Evolutionary conservation across 2,113 vertebrate species (phyloP).

Genomic region (Blennius ocellaris): DNA sequence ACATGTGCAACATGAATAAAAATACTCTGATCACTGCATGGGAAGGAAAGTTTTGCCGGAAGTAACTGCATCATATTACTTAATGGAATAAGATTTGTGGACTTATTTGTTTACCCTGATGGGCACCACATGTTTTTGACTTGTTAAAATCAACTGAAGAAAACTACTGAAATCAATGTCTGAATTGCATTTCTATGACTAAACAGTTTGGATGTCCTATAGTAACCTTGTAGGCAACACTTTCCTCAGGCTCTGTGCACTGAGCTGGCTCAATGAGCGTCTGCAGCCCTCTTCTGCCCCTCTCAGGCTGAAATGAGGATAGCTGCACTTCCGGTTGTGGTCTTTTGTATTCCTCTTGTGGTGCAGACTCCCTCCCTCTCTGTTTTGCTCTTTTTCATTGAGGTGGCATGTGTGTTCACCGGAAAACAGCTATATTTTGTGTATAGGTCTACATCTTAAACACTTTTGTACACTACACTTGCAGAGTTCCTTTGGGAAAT

Average conservation of each 20-base stretch:
- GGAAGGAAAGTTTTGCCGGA: too few relatives aligned
- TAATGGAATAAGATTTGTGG: background rate
- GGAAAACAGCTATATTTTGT: background rate
- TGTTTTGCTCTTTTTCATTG: conserved; percentile 35
- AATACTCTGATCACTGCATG: background rate
- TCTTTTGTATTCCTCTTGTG: conserved; percentile 62
- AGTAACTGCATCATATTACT: background rate
- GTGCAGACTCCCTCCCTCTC: conserved; percentile 62
- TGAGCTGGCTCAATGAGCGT: conserved; percentile 5
- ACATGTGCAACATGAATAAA: background rate
- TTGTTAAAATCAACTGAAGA: conserved; percentile 7
- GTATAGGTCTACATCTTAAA: background rate
- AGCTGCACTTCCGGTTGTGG: conserved; percentile 74
- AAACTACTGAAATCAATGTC: conserved; percentile 35
- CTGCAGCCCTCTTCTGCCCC: conserved; percentile 69
- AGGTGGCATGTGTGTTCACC: conserved; percentile 38
- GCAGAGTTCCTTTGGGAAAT: background rate
- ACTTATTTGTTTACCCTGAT: background rate
- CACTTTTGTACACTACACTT: background rate
- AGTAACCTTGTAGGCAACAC: conserved; percentile 49
- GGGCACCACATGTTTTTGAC: background rate
- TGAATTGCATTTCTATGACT: conserved; percentile 36
- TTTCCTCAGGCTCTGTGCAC: conserved; percentile 5
- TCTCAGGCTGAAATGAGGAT: conserved; percentile 46
- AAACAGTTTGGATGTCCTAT: conserved; percentile 25